phyloP scores from a whole-genome alignment of 1,140 invertebrate species.

The Globodera rostochiensis region DNA sequence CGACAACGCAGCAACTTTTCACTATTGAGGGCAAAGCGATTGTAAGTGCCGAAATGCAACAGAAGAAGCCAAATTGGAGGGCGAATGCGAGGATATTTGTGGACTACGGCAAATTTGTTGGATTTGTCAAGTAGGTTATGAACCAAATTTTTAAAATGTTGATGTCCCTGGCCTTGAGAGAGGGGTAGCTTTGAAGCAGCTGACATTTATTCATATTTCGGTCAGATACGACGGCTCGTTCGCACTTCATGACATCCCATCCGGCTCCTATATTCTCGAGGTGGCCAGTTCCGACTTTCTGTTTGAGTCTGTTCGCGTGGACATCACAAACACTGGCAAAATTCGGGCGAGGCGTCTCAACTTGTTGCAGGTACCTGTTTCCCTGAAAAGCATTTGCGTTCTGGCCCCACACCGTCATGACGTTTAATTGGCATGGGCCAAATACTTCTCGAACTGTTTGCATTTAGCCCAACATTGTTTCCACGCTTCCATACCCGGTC shows the following conservation, averaged over 20 bases:
- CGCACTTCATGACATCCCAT: constrained; percentile 81
- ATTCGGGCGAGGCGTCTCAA: constrained; percentile 91
- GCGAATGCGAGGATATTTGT: constrained; percentile 51
- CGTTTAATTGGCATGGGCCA: constrained; percentile 3
- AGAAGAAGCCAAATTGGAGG: constrained; percentile 49
- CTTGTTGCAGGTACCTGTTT: constrained; percentile 79
- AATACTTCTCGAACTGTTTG: neutral
- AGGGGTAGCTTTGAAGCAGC: too few relatives aligned
- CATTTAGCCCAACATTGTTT: constrained; percentile 56
- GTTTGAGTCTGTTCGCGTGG: constrained; percentile 88
- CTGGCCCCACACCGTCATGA: too few relatives aligned
- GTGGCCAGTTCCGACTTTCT: constrained; percentile 84
- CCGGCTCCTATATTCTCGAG: constrained; percentile 93
- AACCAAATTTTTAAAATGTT: too few relatives aligned
- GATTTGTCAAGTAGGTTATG: constrained; percentile 51
- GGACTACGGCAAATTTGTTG: constrained; percentile 61
- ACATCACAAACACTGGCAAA: constrained; percentile 94
- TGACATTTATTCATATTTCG: neutral
- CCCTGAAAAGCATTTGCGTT: too few relatives aligned
- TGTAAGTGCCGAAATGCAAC: constrained; percentile 40
- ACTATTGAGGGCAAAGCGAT: constrained; percentile 48
- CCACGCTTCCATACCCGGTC: constrained; percentile 59
- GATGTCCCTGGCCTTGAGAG: too few relatives aligned
- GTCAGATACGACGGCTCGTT: constrained; percentile 87
- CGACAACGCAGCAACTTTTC: constrained; percentile 31